A percentile compares a stretch with the other conserved stretches of the same genome.
Evolutionary conservation across 2,888 invertebrate genomes (phyloP).

Genomic region (Epiblema foenella): DNA sequence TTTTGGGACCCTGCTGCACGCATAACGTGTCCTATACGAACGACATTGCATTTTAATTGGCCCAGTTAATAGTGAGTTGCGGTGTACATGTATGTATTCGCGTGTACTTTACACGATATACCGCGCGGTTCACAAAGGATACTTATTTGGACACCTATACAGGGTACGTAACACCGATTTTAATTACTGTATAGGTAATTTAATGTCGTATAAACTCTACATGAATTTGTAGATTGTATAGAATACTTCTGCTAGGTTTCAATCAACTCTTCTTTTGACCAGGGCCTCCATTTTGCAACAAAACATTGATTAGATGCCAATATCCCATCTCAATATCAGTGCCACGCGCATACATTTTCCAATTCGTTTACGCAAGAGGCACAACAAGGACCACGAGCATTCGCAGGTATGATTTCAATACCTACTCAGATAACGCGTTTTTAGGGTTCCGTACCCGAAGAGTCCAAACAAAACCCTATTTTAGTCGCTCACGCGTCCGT

Average conservation of each 20-base stretch:
- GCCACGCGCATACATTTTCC: background rate
- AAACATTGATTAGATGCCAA: background rate
- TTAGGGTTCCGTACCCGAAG: no score
- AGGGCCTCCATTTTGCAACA: background rate
- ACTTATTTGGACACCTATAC: background rate
- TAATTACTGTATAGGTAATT: background rate
- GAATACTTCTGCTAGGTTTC: background rate
- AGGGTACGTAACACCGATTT: no score
- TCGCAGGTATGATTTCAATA: background rate
- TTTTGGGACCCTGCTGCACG: conserved; percentile 36
- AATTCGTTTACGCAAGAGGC: background rate
- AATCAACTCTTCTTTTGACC: background rate
- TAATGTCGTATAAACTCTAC: no score
- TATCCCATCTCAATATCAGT: background rate
- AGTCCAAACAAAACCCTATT: no score
- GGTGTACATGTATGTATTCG: background rate
- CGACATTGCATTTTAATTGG: conserved; percentile 33
- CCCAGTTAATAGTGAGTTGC: background rate
- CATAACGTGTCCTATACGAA: conserved; percentile 28
- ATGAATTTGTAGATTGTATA: background rate
- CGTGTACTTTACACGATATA: conserved; percentile 1
- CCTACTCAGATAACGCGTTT: no score
- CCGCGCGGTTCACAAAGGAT: background rate
- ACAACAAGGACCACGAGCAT: no score
- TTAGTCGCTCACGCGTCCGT: no score